Evolutionary conservation across 2,797 vertebrate species (phyloP).

Genomic region (Neopelma chrysocephalum): DNA sequence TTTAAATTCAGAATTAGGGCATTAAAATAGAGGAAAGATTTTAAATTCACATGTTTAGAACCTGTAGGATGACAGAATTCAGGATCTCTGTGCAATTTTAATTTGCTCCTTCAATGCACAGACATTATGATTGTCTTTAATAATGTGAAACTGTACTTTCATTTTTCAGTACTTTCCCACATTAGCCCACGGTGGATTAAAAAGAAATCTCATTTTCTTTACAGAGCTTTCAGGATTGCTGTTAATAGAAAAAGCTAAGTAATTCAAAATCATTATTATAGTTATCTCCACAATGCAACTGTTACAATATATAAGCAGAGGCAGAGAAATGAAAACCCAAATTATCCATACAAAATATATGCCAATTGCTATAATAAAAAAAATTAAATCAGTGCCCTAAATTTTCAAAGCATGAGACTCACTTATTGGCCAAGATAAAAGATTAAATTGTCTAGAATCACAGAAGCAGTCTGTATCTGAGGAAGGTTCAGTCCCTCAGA

Average conservation of each 20-base stretch:
- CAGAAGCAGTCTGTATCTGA: neutral
- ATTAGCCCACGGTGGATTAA: neutral
- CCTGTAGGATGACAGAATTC: neutral
- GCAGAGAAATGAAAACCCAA: neutral
- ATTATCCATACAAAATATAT: neutral
- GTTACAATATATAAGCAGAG: neutral
- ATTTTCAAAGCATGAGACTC: neutral
- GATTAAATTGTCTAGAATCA: neutral
- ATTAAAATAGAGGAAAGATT: neutral
- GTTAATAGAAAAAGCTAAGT: neutral
- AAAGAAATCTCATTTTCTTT: neutral
- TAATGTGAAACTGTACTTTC: neutral
- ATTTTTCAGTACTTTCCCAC: neutral
- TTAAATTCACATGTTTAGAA: neutral
- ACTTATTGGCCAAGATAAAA: neutral
- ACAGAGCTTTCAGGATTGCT: neutral
- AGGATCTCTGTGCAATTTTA: neutral
- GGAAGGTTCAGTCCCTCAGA: neutral
- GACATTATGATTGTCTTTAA: neutral
- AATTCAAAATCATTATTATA: neutral
- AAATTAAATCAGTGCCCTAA: neutral
- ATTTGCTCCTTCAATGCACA: neutral
- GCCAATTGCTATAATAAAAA: neutral
- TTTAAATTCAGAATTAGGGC: neutral
- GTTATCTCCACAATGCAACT: neutral